A percentile compares a stretch with the other conserved stretches of the same genome.
phyloP scores from a whole-genome alignment of 2,113 vertebrate species.

The Cromileptes altivelis region DNA sequence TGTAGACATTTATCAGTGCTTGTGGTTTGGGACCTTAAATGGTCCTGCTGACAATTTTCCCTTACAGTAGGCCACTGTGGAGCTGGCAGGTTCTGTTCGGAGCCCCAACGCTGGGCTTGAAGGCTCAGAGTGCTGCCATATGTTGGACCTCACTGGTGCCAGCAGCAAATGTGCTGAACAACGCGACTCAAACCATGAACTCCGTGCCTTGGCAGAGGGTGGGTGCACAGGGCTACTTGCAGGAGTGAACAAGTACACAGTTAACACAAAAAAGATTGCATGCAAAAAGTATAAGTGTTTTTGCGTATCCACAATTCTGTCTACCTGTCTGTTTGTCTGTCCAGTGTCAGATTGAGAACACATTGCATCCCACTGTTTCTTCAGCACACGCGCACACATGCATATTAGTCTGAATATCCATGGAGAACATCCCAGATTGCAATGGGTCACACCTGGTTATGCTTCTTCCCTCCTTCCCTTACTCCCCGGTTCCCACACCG shows the following conservation, averaged over 20 bases:
- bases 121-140: conserved; percentile 84
- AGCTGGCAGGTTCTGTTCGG: conserved; percentile 78
- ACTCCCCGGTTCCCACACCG: conserved; percentile 82
- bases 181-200: conserved; percentile 78
- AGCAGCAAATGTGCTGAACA: conserved; percentile 83
- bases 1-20: conserved; percentile 79
- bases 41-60: conserved; percentile 79
- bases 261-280: conserved; percentile 22
- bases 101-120: conserved; percentile 66
- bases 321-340: conserved; percentile 54
- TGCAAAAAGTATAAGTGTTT: conserved; percentile 29
- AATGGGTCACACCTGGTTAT: conserved; percentile 85
- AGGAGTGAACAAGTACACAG: conserved; percentile 36
- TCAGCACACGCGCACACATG: conserved; percentile 43
- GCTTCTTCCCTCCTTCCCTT: conserved; percentile 79
- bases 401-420: conserved; percentile 69
- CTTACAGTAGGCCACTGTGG: conserved; percentile 78
- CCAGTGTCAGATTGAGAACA: conserved; percentile 61
- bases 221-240: conserved; percentile 59
- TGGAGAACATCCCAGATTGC: conserved; percentile 81
- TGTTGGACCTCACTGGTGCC: conserved; percentile 77
- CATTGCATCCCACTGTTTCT: conserved; percentile 47
- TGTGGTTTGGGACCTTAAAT: conserved; percentile 78
- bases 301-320: conserved; percentile 44
- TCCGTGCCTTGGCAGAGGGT: conserved; percentile 80